These are phyloP conservation scores for Coptodon rendalli DNA, from an alignment of 2,113 vertebrate species.

Conservation along the genomic window DNA sequence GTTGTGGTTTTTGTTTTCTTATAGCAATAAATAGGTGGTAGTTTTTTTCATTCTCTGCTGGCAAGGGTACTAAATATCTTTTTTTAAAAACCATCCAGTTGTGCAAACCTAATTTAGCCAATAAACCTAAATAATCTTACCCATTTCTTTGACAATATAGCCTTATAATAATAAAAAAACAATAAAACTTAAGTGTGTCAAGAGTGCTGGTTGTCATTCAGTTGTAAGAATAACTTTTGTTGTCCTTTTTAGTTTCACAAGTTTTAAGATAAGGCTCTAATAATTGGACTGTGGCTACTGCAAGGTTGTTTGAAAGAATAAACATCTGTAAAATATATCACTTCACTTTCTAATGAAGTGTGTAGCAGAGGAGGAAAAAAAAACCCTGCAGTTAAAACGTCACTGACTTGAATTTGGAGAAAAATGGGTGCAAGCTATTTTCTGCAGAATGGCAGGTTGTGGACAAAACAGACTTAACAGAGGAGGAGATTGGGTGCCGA, in stretches of 20 bases:
- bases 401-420: background rate
- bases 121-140: slow-evolving; percentile 25
- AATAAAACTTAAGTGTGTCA: background rate
- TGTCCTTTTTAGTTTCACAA: background rate
- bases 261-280: background rate
- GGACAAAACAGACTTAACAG: background rate
- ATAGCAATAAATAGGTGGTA: background rate
- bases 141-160: background rate
- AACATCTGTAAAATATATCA: background rate
- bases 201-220: background rate
- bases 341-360: background rate
- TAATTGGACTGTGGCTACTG: background rate
- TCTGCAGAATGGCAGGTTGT: background rate
- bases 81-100: background rate
- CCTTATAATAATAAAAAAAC: slow-evolving; percentile 37
- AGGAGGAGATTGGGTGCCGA: background rate
- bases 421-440: background rate
- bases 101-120: background rate
- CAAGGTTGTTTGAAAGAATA: background rate
- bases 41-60: background rate
- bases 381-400: rapidly evolving
- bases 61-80: background rate
- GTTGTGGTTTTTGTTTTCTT: background rate
- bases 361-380: background rate
- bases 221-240: background rate